These are phyloP conservation scores for Eilema caniola DNA, from an alignment of 2,888 invertebrate genomes.

Conservation along the genomic window DNA sequence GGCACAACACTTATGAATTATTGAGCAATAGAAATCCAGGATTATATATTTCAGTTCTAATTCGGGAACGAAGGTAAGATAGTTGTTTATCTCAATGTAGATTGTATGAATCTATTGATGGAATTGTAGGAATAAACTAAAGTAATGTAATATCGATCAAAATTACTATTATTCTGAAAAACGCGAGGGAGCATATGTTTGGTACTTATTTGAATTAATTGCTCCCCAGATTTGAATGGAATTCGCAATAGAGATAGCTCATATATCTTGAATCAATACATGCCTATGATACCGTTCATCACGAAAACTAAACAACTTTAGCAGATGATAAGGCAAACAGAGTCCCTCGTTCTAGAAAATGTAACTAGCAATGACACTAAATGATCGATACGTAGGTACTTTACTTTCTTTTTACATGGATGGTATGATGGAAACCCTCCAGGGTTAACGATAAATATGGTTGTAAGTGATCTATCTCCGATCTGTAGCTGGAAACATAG, in stretches of 20 bases:
- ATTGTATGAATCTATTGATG: slow-evolving; percentile 44
- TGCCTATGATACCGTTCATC: background rate
- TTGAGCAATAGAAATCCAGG: slow-evolving; percentile 42
- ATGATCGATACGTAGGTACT: background rate
- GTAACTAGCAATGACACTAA: background rate
- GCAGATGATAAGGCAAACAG: no score
- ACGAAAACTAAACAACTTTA: background rate
- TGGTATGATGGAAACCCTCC: no score
- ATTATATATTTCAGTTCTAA: slow-evolving; percentile 37
- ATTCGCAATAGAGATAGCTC: background rate
- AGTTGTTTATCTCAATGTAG: slow-evolving; percentile 37
- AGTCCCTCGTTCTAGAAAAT: background rate
- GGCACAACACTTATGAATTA: slow-evolving; percentile 50
- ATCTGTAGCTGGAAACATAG: background rate
- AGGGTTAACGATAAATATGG: no score
- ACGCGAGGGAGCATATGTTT: background rate
- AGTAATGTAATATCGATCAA: slow-evolving; percentile 13
- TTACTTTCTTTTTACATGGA: background rate
- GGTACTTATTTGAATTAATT: background rate
- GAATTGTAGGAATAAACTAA: slow-evolving; percentile 30
- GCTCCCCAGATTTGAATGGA: background rate
- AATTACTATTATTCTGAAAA: background rate
- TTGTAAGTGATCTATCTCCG: background rate
- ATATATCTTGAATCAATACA: background rate
- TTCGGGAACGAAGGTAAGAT: slow-evolving; percentile 32